Conservation (phyloP, 2,113 vertebrate genomes). For the Ophthalmolycus amberensis region DNA sequence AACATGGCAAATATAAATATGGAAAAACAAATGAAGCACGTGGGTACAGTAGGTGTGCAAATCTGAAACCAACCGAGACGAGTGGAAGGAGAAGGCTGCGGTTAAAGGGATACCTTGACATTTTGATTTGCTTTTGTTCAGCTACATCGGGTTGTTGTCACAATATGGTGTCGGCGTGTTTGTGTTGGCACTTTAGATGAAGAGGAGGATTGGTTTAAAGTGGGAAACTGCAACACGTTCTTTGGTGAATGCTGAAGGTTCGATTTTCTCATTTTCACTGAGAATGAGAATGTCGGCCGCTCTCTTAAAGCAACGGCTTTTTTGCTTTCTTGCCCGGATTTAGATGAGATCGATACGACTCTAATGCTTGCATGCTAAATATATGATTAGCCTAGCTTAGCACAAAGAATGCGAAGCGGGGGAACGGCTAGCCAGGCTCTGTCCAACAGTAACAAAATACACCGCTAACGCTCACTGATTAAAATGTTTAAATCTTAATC, state of each 20-base stretch:
- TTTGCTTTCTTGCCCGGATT: no score
- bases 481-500: neutral
- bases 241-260: constrained; percentile 24
- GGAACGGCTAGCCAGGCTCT: neutral
- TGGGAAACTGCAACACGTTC: neutral
- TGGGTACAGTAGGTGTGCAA: constrained; percentile 73
- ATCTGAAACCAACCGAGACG: constrained; percentile 45
- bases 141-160: neutral
- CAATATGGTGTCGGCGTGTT: neutral
- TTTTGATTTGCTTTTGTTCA: neutral
- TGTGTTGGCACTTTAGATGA: constrained; percentile 26
- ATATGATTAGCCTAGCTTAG: neutral
- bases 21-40: constrained; percentile 26
- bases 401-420: neutral
- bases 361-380: neutral
- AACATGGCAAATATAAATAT: constrained; percentile 47
- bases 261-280: neutral
- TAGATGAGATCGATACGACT: no score
- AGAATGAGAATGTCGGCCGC: no score
- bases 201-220: neutral
- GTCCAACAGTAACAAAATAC: neutral
- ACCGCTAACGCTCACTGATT: neutral
- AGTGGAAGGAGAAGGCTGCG: constrained; percentile 35
- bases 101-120: constrained; percentile 67
- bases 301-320: no score